phyloP scores from a whole-genome alignment of 2,888 invertebrate species.

The Microctonus hyperodae region DNA sequence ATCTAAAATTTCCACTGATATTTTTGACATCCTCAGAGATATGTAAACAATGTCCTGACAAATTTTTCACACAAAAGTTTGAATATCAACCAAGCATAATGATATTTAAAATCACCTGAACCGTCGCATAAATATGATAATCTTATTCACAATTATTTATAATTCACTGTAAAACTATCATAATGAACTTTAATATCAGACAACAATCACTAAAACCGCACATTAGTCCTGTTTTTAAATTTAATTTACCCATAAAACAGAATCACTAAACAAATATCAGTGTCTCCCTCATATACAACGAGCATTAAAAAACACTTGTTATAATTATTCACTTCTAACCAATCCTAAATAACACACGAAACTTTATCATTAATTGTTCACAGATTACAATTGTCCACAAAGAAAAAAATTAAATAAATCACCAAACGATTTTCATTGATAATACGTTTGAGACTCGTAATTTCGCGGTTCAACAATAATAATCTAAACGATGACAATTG shows the following conservation, averaged over 20 bases:
- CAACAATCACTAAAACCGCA: not conserved
- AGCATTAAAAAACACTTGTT: not conserved
- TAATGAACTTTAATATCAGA: not conserved
- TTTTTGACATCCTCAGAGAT: not conserved
- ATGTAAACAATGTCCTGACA: not conserved
- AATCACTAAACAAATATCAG: not conserved
- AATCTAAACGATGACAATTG: not conserved
- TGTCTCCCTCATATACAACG: not conserved
- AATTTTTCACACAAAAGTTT: not conserved
- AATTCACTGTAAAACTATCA: not conserved
- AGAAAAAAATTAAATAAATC: not conserved
- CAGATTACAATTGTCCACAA: not conserved
- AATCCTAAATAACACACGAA: not conserved
- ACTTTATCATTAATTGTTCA: not conserved
- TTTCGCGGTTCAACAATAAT: not conserved
- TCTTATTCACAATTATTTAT: not conserved
- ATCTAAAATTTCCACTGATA: not conserved
- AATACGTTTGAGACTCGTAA: not conserved
- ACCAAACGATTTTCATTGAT: not conserved
- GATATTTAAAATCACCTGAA: not conserved
- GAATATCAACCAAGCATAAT: not conserved
- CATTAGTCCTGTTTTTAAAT: not conserved
- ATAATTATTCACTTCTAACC: not conserved
- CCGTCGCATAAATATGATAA: not conserved
- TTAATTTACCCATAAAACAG: not conserved